Percentiles rank a stretch among this genome's conserved stretches.
These are phyloP conservation scores for Latheticus oryzae DNA, from an alignment of 2,888 invertebrate genomes.

Conservation along the genomic window DNA sequence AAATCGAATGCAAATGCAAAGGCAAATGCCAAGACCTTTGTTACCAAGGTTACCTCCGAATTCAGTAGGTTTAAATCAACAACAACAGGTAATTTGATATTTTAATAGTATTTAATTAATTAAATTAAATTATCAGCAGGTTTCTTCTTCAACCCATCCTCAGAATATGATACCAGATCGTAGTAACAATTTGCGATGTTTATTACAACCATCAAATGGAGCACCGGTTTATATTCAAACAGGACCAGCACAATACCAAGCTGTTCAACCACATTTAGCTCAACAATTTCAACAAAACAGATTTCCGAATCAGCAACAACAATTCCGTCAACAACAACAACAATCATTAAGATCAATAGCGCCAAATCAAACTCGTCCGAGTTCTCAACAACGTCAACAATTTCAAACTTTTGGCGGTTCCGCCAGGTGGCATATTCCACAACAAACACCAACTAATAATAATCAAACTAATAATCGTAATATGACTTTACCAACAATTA, in stretches of 20 bases:
- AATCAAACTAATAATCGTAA: constrained; percentile 50
- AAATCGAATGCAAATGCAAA: constrained; percentile 43
- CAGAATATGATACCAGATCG: constrained; percentile 66
- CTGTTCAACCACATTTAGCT: constrained; percentile 62
- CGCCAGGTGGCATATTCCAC: constrained; percentile 83
- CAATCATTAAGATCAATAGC: constrained; percentile 47
- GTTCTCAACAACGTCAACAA: constrained; percentile 11
- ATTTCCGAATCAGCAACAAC: constrained; percentile 52
- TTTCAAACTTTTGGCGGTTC: constrained; percentile 55
- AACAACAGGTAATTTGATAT: constrained; percentile 31
- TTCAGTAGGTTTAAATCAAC: constrained; percentile 53
- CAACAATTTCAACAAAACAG: constrained; percentile 62
- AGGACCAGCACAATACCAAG: constrained; percentile 64
- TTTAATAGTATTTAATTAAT: constrained; percentile 1
- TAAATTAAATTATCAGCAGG: constrained; percentile 62
- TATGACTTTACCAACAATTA: constrained; percentile 60
- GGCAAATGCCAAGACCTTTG: constrained; percentile 50
- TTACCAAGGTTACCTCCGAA: constrained; percentile 48
- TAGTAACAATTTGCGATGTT: constrained; percentile 62
- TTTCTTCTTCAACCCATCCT: constrained; percentile 73
- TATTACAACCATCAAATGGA: constrained; percentile 59
- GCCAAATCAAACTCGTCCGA: constrained; percentile 40
- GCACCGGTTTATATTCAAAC: constrained; percentile 64
- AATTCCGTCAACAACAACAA: constrained; percentile 51
- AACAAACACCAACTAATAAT: constrained; percentile 63